These are phyloP conservation scores for Uloborus diversus DNA, from an alignment of 1,140 invertebrate genomes.

Conservation along the genomic window DNA sequence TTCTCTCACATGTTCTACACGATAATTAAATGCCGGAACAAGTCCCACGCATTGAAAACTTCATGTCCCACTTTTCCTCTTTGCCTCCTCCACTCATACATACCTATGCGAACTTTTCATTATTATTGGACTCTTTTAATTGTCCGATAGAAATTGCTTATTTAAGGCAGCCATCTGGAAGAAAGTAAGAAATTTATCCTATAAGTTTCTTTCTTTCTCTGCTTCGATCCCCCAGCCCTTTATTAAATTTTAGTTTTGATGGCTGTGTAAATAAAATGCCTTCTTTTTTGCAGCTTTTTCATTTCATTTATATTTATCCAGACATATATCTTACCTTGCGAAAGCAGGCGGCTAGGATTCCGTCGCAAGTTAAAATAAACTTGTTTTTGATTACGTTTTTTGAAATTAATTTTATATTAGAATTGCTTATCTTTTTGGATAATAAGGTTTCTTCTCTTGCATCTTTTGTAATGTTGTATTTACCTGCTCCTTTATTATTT, in stretches of 20 bases:
- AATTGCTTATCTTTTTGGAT: slow-evolving; percentile 45
- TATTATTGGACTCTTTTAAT: slow-evolving; percentile 55
- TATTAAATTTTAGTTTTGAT: slow-evolving; percentile 55
- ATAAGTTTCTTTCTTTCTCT: slow-evolving; percentile 26
- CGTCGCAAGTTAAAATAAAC: too few species aligned
- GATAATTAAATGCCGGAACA: too few species aligned
- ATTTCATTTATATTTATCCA: too few species aligned
- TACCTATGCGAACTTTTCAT: slow-evolving; percentile 48
- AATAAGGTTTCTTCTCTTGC: slow-evolving; percentile 5
- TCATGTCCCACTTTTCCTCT: not conserved
- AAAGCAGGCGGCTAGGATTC: too few species aligned
- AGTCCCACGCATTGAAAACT: too few species aligned
- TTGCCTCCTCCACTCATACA: not conserved
- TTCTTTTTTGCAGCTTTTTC: not conserved
- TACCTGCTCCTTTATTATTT: not conserved
- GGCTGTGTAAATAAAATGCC: slow-evolving; percentile 46
- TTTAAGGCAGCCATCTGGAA: slow-evolving; percentile 46
- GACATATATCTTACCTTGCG: too few species aligned
- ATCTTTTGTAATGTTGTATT: not conserved
- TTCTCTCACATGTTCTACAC: too few species aligned
- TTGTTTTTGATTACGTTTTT: slow-evolving; percentile 35
- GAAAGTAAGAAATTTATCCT: slow-evolving; percentile 51
- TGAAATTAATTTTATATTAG: slow-evolving; percentile 51
- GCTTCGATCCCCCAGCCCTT: slow-evolving; percentile 16
- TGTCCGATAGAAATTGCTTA: slow-evolving; percentile 55